Conservation (phyloP, 2,113 vertebrate genomes). For the Carassius gibelio region DNA sequence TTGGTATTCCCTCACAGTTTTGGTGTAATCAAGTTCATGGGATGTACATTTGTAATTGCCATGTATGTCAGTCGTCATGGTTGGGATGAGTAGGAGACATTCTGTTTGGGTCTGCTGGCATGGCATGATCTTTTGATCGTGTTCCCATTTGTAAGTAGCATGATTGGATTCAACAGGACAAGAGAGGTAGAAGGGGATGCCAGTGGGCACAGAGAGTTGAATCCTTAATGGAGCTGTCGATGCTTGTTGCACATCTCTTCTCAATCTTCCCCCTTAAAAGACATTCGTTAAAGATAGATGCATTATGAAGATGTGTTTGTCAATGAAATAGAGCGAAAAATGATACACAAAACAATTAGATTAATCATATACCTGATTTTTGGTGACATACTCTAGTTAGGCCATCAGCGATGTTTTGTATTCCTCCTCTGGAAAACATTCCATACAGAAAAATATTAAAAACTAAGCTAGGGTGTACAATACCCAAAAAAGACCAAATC, state of each 20-base stretch:
- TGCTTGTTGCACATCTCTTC: slow-evolving; percentile 37
- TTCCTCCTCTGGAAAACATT: slow-evolving; percentile 63
- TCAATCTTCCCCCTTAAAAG: slow-evolving; percentile 44
- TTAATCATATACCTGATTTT: slow-evolving; percentile 11
- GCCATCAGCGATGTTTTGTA: slow-evolving; percentile 71
- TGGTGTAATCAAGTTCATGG: slow-evolving; percentile 66
- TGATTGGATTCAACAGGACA: slow-evolving; percentile 78
- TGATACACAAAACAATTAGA: background rate
- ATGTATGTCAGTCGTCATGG: slow-evolving; percentile 61
- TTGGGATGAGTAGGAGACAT: slow-evolving; percentile 74
- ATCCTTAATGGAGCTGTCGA: background rate
- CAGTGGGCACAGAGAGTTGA: slow-evolving; percentile 56
- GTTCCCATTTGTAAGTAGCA: slow-evolving; percentile 73
- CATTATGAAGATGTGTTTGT: background rate
- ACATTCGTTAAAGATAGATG: slow-evolving; percentile 33
- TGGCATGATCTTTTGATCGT: slow-evolving; percentile 42
- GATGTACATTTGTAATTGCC: slow-evolving; percentile 73
- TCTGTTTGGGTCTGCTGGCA: slow-evolving; percentile 68
- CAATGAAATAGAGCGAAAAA: background rate
- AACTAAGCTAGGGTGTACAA: background rate
- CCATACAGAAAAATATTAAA: background rate
- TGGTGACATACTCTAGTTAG: slow-evolving; percentile 58
- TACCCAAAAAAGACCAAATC: background rate
- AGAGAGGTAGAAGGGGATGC: slow-evolving; percentile 73
- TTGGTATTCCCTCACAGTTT: slow-evolving; percentile 62